These are phyloP conservation scores for Mallateleia sp. DNA, from an alignment of 2,888 invertebrate genomes.

Conservation along the genomic window DNA sequence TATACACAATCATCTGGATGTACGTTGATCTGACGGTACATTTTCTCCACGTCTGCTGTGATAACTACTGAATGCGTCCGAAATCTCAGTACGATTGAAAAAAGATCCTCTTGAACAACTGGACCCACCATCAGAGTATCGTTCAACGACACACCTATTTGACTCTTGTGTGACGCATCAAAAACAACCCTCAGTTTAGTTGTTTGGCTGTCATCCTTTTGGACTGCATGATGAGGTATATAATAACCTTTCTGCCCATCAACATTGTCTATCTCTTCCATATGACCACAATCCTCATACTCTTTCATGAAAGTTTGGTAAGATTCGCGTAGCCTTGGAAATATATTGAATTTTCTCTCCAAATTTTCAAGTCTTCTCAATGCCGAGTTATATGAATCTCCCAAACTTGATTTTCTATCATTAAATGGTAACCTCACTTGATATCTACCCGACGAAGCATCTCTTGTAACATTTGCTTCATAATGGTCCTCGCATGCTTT, in stretches of 20 bases:
- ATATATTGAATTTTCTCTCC: neutral
- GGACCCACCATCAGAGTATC: slow-evolving; percentile 26
- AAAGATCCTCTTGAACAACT: slow-evolving; percentile 10
- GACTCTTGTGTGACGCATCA: neutral
- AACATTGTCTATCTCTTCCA: neutral
- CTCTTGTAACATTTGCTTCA: neutral
- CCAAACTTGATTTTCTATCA: neutral
- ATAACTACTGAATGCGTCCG: slow-evolving; percentile 8
- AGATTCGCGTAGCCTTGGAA: neutral
- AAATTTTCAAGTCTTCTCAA: neutral
- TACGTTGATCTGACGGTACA: slow-evolving; percentile 11
- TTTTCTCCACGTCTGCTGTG: slow-evolving; percentile 1
- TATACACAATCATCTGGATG: slow-evolving; percentile 17
- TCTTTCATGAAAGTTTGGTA: neutral
- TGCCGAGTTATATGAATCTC: neutral
- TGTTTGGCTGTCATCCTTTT: neutral
- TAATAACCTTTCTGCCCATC: neutral
- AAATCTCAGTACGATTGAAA: slow-evolving; percentile 1
- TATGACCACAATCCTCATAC: slow-evolving; percentile 7
- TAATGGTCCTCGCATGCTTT: slow-evolving; percentile 38
- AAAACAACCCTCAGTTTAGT: slow-evolving; percentile 19
- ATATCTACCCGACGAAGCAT: neutral
- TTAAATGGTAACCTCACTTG: slow-evolving; percentile 41
- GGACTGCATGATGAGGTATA: slow-evolving; percentile 27
- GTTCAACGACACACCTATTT: neutral